phyloP scores from a whole-genome alignment of 2,888 invertebrate genomes.

The Synanthedon tipuliformis region DNA sequence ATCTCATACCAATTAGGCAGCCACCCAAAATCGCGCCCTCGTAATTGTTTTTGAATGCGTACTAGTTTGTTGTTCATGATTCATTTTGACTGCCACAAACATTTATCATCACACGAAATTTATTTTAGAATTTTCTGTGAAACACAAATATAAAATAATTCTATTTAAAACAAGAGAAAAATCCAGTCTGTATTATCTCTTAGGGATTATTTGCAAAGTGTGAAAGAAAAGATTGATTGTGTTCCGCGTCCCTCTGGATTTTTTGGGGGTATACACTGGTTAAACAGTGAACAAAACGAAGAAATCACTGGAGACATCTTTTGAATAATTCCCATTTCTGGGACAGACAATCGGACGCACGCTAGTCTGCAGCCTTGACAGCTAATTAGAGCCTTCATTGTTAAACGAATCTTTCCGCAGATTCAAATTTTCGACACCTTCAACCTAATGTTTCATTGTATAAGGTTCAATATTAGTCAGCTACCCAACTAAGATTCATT shows the following conservation, averaged over 20 bases:
- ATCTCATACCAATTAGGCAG: conserved; percentile 70
- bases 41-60: conserved; percentile 65
- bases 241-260: neutral
- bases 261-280: neutral
- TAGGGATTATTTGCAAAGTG: neutral
- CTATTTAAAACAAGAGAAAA: too few species aligned
- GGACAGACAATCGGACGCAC: conserved; percentile 43
- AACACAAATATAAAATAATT: too few species aligned
- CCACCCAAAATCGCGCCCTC: conserved; percentile 62
- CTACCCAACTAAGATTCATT: conserved; percentile 38
- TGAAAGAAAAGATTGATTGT: neutral
- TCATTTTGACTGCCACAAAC: conserved; percentile 23
- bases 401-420: conserved; percentile 55
- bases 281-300: conserved; percentile 49
- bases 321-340: conserved; percentile 65
- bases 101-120: neutral
- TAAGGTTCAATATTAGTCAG: conserved; percentile 32
- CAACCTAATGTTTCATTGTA: conserved; percentile 12
- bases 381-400: conserved; percentile 68
- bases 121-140: neutral
- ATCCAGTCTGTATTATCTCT: neutral
- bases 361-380: conserved; percentile 56
- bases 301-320: conserved; percentile 60
- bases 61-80: conserved; percentile 52
- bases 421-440: conserved; percentile 14